Percentiles rank a stretch among this genome's conserved stretches.
Conservation (phyloP, 2,797 vertebrate species). For the Hirundo rustica region DNA sequence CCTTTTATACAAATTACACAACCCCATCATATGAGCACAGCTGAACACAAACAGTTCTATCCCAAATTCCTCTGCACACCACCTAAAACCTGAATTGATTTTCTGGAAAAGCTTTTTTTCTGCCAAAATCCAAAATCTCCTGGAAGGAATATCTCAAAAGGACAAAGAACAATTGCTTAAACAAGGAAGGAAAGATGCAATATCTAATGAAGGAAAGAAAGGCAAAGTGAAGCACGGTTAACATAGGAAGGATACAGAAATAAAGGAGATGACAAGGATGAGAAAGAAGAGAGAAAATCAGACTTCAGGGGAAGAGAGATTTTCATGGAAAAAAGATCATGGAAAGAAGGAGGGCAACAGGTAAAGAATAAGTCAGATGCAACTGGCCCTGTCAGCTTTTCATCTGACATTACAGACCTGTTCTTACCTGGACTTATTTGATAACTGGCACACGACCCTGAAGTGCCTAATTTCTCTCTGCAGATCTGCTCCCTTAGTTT, state of each 20-base stretch:
- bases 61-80: background rate
- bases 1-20: background rate
- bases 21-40: background rate
- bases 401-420: background rate
- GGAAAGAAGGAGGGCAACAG: background rate
- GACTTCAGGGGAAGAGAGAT: background rate
- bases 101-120: background rate
- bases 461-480: background rate
- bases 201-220: background rate
- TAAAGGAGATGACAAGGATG: background rate
- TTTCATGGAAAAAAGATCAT: background rate
- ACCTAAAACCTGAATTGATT: background rate
- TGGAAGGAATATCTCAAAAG: background rate
- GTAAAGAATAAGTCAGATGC: background rate
- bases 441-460: rapidly evolving
- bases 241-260: background rate
- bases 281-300: background rate
- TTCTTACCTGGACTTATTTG: background rate
- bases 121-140: background rate
- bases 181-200: background rate
- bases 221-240: background rate
- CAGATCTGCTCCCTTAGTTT: background rate
- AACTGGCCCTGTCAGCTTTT: background rate
- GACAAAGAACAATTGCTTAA: background rate
- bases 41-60: background rate